Percentiles rank a stretch among this genome's conserved stretches.
phyloP scores from a whole-genome alignment of 2,888 invertebrate genomes.

The Perizoma affinitatum region DNA sequence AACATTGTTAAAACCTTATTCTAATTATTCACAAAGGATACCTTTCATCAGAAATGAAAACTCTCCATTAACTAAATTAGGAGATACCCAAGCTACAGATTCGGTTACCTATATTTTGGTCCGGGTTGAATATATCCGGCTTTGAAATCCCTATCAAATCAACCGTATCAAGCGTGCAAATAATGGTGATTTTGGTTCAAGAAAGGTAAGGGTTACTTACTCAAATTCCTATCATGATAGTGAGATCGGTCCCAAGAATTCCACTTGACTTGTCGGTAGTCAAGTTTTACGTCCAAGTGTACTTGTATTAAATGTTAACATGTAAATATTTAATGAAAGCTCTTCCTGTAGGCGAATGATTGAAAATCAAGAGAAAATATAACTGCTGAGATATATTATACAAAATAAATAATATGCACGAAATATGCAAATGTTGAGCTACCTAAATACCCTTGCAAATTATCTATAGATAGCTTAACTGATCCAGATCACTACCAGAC shows the following conservation, averaged over 20 bases:
- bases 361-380: background rate
- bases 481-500: too few relatives aligned
- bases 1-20: too few relatives aligned
- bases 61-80: slow-evolving; percentile 39
- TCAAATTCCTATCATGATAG: slow-evolving; percentile 45
- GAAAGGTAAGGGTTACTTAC: slow-evolving; percentile 35
- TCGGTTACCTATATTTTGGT: slow-evolving; percentile 26
- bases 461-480: too few relatives aligned
- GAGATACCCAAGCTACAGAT: slow-evolving; percentile 28
- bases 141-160: slow-evolving; percentile 5
- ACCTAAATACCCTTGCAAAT: too few relatives aligned
- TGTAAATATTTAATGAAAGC: slow-evolving; percentile 7
- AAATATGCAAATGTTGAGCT: too few relatives aligned
- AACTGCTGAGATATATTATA: too few relatives aligned
- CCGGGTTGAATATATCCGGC: slow-evolving; percentile 1
- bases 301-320: slow-evolving; percentile 19
- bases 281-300: slow-evolving; percentile 39
- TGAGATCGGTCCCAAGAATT: slow-evolving; percentile 48
- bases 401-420: too few relatives aligned
- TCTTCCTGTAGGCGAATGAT: background rate
- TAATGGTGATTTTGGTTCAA: slow-evolving; percentile 35
- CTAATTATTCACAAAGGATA: slow-evolving; percentile 8
- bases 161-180: slow-evolving; percentile 12
- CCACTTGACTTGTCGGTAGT: slow-evolving; percentile 39
- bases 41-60: slow-evolving; percentile 34